Evolutionary conservation across 1,140 invertebrate genomes (phyloP), one percentile per base, ranked within the genome.

Genomic region (Monomorium pharaonis): DNA sequence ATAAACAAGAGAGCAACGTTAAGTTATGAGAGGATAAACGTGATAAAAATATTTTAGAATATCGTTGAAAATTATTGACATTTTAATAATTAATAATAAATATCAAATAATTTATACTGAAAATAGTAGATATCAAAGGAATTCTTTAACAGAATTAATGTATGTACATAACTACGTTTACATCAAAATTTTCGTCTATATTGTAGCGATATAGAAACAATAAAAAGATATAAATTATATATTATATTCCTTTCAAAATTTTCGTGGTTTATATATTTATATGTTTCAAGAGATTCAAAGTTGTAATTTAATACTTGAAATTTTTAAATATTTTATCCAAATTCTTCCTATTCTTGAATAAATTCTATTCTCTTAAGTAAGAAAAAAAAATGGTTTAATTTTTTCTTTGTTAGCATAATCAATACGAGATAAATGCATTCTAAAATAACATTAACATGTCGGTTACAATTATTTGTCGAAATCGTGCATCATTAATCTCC

Each of bases 401-500:
- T 2, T 21, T 30, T 42, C 3, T 21, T 47, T 42, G 6, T 63
- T 77, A 18, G 18, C 6, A 44, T 30, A 42, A 44, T 54, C 16
- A 2, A 21, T 27, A 27, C 37, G 27, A 54, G 12, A 65, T 37
- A 67, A 51, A 49, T 63, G 14, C 16, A 16, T 67, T 33, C 37
- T 49, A 10, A 0, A 21, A 44, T 12, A 12, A 49, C 14, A 65
- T 21, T 10, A 47, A 18, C 14, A 16, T 42, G 24, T 51, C 30
- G 33, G n/a, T n/a, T 27, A 9, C n/a, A 42, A n/a, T 65, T n/a
- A 33, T 1, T 37, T 37, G 21, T 56, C 18, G 3, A 47, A 44
- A 42, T 49, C 58, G 1, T 16, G 9, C 21, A 62, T 74, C 47
- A 54, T 81, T 80, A 70, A 62, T 74, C 30, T 54, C 14, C 49